Evolutionary conservation across 1,140 invertebrate genomes (phyloP), one percentile per base, ranked within the genome.

Genomic region (Cyclina sinensis): DNA sequence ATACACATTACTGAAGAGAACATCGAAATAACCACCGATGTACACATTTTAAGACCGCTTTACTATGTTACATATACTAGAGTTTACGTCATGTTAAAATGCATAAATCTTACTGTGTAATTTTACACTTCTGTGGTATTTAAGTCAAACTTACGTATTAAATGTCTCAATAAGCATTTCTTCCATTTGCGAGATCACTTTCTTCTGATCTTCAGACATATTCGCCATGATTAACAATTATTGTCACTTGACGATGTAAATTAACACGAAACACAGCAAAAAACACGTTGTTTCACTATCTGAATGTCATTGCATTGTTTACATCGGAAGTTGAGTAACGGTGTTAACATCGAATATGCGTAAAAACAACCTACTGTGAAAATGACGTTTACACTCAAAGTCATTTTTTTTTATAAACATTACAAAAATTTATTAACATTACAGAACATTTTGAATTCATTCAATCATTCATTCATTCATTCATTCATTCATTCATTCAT

Each of bases 141-240:
- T 5, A 37, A 14, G 24, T 0, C 48, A 12, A 24, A 51, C 74
- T 54, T 54, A 78, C 74, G 74, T 78, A 30, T 78, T 54, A 78
- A 78, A 78, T 3, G 74, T 78, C 27, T 78, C 74, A 16, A 78
- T 51, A 24, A 78, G 27, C 24, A 78, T n/a, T 51, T 78, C 24
- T 24, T 78, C 74, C 74, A 78, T 78, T 30, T 51, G 46, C 9
- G 46, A 35, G 7, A 78, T 21, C 1, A 78, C 27, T 32, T 35
- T 54, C 30, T 35, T 14, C 24, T 78, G 74, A 35, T 54, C 74
- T n/a, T 78, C 24, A 1, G 39, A 30, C 21, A 51, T 37, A 18
- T 54, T 54, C 11, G 43, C 9, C 74, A 78, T 78, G 7, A 7
- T 78, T 51, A 9, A 5, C 30, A 3, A 7, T 37, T 74, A 12